Base-by-base conservation (phyloP, 2,113 vertebrate species). In the Spermophilus dauricus region DNA sequence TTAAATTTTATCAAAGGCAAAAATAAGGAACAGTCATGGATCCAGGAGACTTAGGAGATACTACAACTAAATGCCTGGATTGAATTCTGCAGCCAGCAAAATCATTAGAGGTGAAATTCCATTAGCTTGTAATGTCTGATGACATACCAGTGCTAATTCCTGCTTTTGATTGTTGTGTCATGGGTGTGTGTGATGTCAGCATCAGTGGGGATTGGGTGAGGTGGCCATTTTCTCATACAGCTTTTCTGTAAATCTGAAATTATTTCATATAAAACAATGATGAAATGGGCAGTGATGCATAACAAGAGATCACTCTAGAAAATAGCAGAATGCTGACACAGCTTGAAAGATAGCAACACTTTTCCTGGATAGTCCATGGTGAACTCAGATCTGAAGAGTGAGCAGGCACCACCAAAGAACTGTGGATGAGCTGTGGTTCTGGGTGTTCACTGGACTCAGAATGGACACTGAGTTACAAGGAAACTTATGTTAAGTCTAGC, bases 381-480 rank as follows among this genome's bases (percentile, higher is more conserved):
- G 42, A 8, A 17, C 22, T 22, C 4, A 51, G n/a, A 56, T 28
- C 5, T 22, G 39, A 37, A 93, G 37, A 7, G 28, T 22, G 22
- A 48, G 30, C 2, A 58, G 30, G 16, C 4, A 9, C 5, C 5
- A 22, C 37, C 22, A 30, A 30, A 2, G 8, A 39, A 22, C 2
- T 1, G 4, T 39, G 11, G 45, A 45, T 45, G 45, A 45, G 45
- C 45, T 45, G 45, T 45, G 1, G 45, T 53, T 48, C 45, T 37
- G 9, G 45, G 24, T n/a, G 8, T 69, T 42, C 65, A 24, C 32
- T 30, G 32, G 48, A 1, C 24, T 70, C 22, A 7, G 51, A 61
- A 20, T n/a, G 37, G 2, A 61, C 1, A 11, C 1, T 37, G 37
- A 69, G 22, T 30, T 9, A 9, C 0, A 10, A 4, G 16, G 22